Conservation (phyloP, 2,888 invertebrate species). For the Eupeodes luniger region DNA sequence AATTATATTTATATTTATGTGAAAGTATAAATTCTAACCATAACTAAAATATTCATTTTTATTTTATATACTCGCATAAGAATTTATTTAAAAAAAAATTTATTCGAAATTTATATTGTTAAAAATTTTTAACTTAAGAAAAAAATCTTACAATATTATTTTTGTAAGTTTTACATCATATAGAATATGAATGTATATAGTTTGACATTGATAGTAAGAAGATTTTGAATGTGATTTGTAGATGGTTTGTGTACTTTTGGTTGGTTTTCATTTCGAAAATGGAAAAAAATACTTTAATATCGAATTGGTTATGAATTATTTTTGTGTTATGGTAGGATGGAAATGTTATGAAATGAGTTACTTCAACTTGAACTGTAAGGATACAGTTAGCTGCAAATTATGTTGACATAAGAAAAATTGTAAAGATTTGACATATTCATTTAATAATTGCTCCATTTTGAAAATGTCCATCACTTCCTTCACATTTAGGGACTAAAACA, state of each 20-base stretch:
- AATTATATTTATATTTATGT: constrained; percentile 16
- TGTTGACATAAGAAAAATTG: too few relatives aligned
- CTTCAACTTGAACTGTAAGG: too few relatives aligned
- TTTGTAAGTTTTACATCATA: background rate
- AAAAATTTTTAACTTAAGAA: constrained; percentile 38
- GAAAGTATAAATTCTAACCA: constrained; percentile 22
- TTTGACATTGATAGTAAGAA: background rate
- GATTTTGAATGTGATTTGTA: background rate
- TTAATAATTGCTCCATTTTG: too few relatives aligned
- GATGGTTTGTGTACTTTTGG: constrained; percentile 56
- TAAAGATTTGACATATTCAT: too few relatives aligned
- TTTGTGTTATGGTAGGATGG: background rate
- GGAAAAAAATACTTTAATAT: constrained; percentile 52
- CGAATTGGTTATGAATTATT: constrained; percentile 26
- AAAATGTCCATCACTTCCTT: too few relatives aligned
- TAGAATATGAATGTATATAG: background rate
- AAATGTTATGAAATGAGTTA: background rate
- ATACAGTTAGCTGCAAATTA: too few relatives aligned
- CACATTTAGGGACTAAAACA: too few relatives aligned
- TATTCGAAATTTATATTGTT: constrained; percentile 47
- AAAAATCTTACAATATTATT: constrained; percentile 35
- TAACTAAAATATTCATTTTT: background rate
- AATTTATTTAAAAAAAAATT: background rate
- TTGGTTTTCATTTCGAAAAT: constrained; percentile 70
- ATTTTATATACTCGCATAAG: background rate